These are phyloP conservation scores for Drosophila paulistorum DNA, from an alignment of 1,140 invertebrate genomes.

Conservation along the genomic window DNA sequence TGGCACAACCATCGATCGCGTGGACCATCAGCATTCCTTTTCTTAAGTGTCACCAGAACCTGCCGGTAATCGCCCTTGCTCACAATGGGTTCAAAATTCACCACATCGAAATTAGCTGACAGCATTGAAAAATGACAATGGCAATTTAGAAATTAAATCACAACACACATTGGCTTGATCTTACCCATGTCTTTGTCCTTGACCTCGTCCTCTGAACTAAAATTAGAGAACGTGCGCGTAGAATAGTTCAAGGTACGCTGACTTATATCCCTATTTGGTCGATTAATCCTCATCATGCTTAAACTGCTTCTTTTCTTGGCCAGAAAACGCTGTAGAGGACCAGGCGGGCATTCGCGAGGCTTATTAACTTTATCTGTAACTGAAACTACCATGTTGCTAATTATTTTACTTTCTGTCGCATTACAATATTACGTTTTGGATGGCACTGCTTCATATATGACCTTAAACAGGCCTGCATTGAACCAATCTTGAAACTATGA, in stretches of 20 bases:
- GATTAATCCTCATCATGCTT: not conserved
- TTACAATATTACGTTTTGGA: not conserved
- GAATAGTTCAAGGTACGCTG: not conserved
- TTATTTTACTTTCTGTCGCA: not conserved
- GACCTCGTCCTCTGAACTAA: too few relatives aligned
- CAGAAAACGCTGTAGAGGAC: conserved; percentile 1
- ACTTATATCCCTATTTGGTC: not conserved
- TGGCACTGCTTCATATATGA: not conserved
- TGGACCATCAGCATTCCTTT: not conserved
- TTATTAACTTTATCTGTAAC: not conserved
- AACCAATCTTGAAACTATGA: not conserved
- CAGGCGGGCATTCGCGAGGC: conserved; percentile 1
- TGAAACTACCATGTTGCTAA: too few relatives aligned
- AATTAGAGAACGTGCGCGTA: not conserved
- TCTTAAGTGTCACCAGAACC: not conserved
- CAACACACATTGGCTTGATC: not conserved
- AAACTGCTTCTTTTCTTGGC: not conserved
- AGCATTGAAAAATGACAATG: too few relatives aligned
- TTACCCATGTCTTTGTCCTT: not conserved
- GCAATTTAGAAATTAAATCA: too few relatives aligned
- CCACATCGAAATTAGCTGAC: not conserved
- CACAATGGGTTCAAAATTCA: not conserved
- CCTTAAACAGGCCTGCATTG: not conserved
- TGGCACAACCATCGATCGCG: not conserved
- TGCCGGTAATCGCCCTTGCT: not conserved